Evolutionary conservation across 2,797 vertebrate genomes (phyloP).

Genomic region (Setipinna tenuifilis): DNA sequence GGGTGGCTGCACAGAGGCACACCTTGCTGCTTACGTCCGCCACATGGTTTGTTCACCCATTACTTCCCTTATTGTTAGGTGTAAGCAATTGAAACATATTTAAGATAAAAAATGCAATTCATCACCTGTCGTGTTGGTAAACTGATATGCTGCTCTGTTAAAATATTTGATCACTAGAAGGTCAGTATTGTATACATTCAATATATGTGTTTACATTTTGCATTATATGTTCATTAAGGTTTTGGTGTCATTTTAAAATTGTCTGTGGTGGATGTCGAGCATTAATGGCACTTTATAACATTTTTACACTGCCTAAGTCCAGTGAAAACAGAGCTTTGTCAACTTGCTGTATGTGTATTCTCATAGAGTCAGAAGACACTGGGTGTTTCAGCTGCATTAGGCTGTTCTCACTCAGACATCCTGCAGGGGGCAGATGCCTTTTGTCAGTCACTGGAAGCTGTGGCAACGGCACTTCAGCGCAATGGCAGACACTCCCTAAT

Average conservation of each 20-base stretch:
- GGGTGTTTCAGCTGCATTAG: constrained; percentile 59
- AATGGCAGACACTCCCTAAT: constrained; percentile 74
- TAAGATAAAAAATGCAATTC: too few relatives aligned
- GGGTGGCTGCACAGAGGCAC: constrained; percentile 93
- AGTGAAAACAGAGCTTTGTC: neutral
- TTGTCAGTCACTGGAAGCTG: constrained; percentile 80
- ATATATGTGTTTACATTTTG: too few relatives aligned
- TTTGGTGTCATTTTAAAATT: too few relatives aligned
- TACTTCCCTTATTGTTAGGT: neutral
- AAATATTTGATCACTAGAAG: too few relatives aligned
- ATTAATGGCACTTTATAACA: too few relatives aligned
- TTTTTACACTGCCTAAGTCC: too few relatives aligned
- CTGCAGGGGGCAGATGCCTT: constrained; percentile 77
- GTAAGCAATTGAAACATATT: neutral
- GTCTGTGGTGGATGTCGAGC: too few relatives aligned
- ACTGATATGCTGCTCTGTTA: too few relatives aligned
- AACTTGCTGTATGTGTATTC: constrained; percentile 12
- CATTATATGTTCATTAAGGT: too few relatives aligned
- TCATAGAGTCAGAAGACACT: constrained; percentile 66
- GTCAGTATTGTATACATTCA: too few relatives aligned
- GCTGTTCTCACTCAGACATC: constrained; percentile 80
- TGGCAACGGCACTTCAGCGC: constrained; percentile 80
- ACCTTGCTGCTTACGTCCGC: constrained; percentile 86
- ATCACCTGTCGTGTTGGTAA: too few relatives aligned
- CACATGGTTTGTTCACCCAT: constrained; percentile 75